Conservation (phyloP, 2,797 vertebrate species). For the Etheostoma nigrum region DNA sequence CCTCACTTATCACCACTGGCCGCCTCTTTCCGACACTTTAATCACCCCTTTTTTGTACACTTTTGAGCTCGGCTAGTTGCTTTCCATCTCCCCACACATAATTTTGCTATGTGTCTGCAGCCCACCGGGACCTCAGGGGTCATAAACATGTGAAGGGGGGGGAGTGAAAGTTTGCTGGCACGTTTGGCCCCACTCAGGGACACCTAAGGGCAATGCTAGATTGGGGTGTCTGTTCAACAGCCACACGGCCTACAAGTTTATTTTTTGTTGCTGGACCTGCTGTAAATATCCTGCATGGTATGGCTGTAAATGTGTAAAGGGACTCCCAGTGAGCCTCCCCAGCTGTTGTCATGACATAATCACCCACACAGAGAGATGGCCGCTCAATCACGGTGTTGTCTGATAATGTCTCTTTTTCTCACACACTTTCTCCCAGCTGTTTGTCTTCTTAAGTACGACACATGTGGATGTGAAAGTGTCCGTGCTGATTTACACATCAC, state of each 20-base stretch:
- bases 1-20: conserved; percentile 79
- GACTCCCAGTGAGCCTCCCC: conserved; percentile 55
- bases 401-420: conserved; percentile 49
- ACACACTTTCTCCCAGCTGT: conserved; percentile 43
- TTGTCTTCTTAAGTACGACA: conserved; percentile 40
- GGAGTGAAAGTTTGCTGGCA: conserved; percentile 41
- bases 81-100: conserved; percentile 80
- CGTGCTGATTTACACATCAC: conserved; percentile 35
- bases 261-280: conserved; percentile 64
- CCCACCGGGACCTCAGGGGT: conserved; percentile 53
- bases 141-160: conserved; percentile 69
- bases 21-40: conserved; percentile 80
- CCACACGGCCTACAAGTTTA: conserved; percentile 48
- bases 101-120: conserved; percentile 65
- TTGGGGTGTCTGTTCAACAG: conserved; percentile 48
- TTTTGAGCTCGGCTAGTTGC: conserved; percentile 62
- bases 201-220: conserved; percentile 58
- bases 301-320: conserved; percentile 47
- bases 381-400: conserved; percentile 30
- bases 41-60: conserved; percentile 71
- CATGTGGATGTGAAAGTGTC: conserved; percentile 53
- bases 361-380: conserved; percentile 33
- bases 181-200: conserved; percentile 66
- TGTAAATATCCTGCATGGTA: conserved; percentile 72
- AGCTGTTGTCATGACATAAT: conserved; percentile 73